These are phyloP conservation scores for Urocyon cinereoargenteus DNA, from an alignment of 2,797 vertebrate species.

Conservation along the genomic window DNA sequence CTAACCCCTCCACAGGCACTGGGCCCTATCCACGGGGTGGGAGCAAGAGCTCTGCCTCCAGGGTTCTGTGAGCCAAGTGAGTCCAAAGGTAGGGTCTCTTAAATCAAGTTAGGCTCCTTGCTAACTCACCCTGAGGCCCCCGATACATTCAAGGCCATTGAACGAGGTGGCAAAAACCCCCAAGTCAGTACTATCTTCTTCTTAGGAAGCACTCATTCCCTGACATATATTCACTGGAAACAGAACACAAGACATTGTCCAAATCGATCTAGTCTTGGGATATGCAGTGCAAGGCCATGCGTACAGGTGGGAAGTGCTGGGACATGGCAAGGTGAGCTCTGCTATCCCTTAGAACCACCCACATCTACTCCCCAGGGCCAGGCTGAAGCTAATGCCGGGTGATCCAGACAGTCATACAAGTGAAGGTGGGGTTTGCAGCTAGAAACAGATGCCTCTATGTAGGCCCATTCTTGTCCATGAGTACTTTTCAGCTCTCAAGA, in stretches of 20 bases:
- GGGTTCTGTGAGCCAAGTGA: not conserved
- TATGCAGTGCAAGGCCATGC: accelerated
- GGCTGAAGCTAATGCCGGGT: not conserved
- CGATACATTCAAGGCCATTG: not conserved
- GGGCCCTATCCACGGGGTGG: accelerated
- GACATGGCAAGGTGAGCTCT: not conserved
- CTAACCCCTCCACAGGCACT: not conserved
- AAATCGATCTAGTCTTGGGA: not conserved
- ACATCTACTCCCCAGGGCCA: not conserved
- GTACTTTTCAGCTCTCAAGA: not conserved
- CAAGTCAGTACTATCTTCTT: not conserved
- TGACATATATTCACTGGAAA: not conserved
- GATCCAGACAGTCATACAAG: not conserved
- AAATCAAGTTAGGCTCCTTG: not conserved
- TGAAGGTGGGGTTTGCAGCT: not conserved
- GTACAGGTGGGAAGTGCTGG: not conserved
- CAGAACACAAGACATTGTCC: not conserved
- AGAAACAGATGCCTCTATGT: not conserved
- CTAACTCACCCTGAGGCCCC: not conserved
- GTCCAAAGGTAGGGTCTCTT: not conserved
- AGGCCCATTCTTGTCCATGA: not conserved
- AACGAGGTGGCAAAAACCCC: not conserved
- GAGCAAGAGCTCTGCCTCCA: too few species aligned
- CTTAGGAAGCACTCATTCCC: not conserved
- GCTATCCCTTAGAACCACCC: accelerated